Percentiles rank a stretch among this genome's conserved stretches.
Evolutionary conservation across 1,140 invertebrate genomes (phyloP).

Genomic region (Drosophila watanabei): DNA sequence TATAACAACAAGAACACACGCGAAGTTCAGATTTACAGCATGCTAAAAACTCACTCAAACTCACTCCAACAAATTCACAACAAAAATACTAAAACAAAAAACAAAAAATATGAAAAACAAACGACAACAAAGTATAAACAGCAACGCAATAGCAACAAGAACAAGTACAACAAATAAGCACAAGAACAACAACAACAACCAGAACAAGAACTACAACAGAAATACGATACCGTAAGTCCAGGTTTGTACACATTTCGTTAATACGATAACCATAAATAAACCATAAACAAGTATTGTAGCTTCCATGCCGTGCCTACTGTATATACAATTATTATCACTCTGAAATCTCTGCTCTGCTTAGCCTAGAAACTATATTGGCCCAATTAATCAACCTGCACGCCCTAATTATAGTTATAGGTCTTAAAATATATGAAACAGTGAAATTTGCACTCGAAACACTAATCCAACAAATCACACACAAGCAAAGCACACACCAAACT

Average conservation of each 20-base stretch:
- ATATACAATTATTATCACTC: slow-evolving; percentile 14
- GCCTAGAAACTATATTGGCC: slow-evolving; percentile 35
- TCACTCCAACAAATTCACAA: slow-evolving; percentile 70
- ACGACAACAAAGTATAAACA: slow-evolving; percentile 62
- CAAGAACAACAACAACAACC: slow-evolving; percentile 45
- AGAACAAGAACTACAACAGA: slow-evolving; percentile 67
- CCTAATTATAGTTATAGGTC: slow-evolving; percentile 15
- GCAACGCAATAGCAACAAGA: slow-evolving; percentile 72
- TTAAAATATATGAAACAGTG: slow-evolving; percentile 2
- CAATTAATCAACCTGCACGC: slow-evolving; percentile 38
- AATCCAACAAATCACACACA: slow-evolving; percentile 13
- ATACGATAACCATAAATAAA: slow-evolving; percentile 35
- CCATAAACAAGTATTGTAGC: slow-evolving; percentile 37
- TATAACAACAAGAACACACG: slow-evolving; percentile 52
- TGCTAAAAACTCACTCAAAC: slow-evolving; percentile 74
- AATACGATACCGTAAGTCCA: slow-evolving; percentile 81
- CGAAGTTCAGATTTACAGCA: slow-evolving; percentile 77
- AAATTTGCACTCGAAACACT: slow-evolving; percentile 22
- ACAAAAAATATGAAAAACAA: slow-evolving; percentile 37
- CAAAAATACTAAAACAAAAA: slow-evolving; percentile 45
- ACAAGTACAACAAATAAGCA: slow-evolving; percentile 51
- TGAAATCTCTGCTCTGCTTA: slow-evolving; percentile 43
- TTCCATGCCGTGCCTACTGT: slow-evolving; percentile 31
- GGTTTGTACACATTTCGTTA: slow-evolving; percentile 78
- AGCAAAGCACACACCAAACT: slow-evolving; percentile 24